phyloP scores from a whole-genome alignment of 2,113 vertebrate genomes.

The Phoenicopterus ruber region DNA sequence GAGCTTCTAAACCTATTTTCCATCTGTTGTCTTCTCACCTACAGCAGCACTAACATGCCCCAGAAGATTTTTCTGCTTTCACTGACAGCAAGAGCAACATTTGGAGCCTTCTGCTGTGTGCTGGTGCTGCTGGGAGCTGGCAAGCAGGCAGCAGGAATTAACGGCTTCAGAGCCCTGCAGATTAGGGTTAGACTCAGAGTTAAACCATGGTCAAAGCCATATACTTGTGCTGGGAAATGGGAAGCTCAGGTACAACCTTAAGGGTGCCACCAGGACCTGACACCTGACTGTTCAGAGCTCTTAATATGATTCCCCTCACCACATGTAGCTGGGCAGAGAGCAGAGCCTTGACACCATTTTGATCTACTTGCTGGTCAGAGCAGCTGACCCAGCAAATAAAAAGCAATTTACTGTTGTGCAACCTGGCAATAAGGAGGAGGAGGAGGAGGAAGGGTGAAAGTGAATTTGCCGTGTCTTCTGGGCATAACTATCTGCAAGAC shows the following conservation, averaged over 20 bases:
- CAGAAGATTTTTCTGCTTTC: conserved; percentile 19
- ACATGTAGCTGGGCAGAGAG: background rate
- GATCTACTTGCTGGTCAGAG: background rate
- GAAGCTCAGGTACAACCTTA: background rate
- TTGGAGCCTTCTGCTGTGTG: background rate
- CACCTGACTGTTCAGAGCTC: background rate
- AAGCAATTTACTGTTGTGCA: background rate
- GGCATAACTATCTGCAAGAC: background rate
- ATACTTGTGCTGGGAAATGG: background rate
- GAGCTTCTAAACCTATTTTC: conserved; percentile 25
- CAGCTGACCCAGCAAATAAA: background rate
- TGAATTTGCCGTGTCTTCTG: background rate
- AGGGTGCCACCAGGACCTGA: background rate
- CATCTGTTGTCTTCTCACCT: conserved; percentile 45
- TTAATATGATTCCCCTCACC: background rate
- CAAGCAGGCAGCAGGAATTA: background rate
- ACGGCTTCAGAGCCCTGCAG: background rate
- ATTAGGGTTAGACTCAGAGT: background rate
- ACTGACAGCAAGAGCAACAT: background rate
- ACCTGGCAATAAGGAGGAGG: background rate
- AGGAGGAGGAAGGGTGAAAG: background rate
- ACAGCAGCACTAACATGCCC: background rate
- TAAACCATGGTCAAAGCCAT: rapidly evolving
- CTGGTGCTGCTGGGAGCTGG: conserved; percentile 8
- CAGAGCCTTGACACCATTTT: background rate